Conservation (phyloP, 2,113 vertebrate genomes). For the Dermatemys mawii region DNA sequence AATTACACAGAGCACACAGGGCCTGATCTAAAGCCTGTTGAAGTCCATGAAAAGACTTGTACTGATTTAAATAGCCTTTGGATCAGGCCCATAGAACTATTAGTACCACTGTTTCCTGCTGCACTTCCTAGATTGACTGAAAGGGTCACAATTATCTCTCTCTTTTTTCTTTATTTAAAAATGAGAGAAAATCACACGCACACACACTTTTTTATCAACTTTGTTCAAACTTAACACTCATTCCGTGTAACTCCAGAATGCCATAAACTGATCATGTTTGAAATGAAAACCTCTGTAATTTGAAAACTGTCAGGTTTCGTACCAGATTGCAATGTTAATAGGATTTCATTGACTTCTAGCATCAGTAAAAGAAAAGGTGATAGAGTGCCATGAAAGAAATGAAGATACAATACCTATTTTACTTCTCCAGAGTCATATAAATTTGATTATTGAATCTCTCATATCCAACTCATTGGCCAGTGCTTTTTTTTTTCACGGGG, state of each 20-base stretch:
- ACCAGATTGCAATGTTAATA: conserved; percentile 61
- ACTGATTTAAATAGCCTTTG: neutral
- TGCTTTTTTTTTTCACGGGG: conserved; percentile 6
- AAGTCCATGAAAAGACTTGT: neutral
- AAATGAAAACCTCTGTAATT: conserved; percentile 62
- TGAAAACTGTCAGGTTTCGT: conserved; percentile 67
- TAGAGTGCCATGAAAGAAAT: conserved; percentile 56
- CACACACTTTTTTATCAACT: neutral
- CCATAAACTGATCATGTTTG: conserved; percentile 31
- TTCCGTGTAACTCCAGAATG: neutral
- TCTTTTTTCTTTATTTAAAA: neutral
- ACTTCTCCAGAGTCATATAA: conserved; percentile 35
- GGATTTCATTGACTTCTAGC: conserved; percentile 64
- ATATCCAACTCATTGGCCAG: conserved; percentile 19
- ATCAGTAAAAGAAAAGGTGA: conserved; percentile 61
- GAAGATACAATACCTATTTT: conserved; percentile 49
- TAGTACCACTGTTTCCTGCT: neutral
- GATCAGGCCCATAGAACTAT: neutral
- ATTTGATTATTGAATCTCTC: conserved; percentile 56
- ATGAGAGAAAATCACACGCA: neutral
- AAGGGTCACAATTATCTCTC: neutral
- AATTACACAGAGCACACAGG: conserved; percentile 17
- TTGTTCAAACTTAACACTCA: conserved; percentile 32
- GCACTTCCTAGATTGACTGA: neutral
- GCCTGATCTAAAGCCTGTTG: neutral